Evolutionary conservation across 2,113 vertebrate genomes (phyloP), one percentile per base, ranked within the genome.

Genomic region (Lucifuga dentata): DNA sequence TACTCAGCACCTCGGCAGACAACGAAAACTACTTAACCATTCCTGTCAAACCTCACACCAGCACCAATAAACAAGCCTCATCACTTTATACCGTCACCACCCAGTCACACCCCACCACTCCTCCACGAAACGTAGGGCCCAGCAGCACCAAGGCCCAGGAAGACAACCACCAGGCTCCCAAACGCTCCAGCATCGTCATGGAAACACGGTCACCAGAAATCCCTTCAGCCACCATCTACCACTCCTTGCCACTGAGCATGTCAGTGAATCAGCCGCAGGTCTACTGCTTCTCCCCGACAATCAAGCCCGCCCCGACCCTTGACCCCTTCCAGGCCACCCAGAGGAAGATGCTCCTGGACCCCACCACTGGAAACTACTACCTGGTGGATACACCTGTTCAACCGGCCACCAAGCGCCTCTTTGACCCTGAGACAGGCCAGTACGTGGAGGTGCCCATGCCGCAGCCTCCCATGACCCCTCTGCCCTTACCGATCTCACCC

Each of bases 381-480:
- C 88, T 98, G 69, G 96, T 99, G 61, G 97, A 99, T 84, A 94
- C 95, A 0, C 97, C 96, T 0, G 83, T 96, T n/a, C 95, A 92
- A 74, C 94, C 92, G 0, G 39, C 94, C 61, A 96, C 95, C 53
- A 93, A 92, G 45, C 93, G 97, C 50, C 94, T 98, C 3, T 98
- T 96, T 58, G 97, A 99, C 76, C 97, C 97, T 0, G 96, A 99
- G 77, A 98, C 96, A 0, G 95, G 97, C 4, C 97, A 98, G 81
- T 99, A 97, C 3, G 95, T 98, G 66, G 96, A 99, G 1, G 92
- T 99, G 20, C 95, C 97, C 0, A 44, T 99, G 86, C 86, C 92
- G 0, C 95, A 92, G 75, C 91, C 91, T 53, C 86, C 93, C 1
- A 82, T 93, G 76, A 90, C 92, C 2, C 94, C 96, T 0, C 20